These are phyloP conservation scores for Andrena cerasifolii DNA, from an alignment of 1,140 invertebrate genomes.

Conservation along the genomic window DNA sequence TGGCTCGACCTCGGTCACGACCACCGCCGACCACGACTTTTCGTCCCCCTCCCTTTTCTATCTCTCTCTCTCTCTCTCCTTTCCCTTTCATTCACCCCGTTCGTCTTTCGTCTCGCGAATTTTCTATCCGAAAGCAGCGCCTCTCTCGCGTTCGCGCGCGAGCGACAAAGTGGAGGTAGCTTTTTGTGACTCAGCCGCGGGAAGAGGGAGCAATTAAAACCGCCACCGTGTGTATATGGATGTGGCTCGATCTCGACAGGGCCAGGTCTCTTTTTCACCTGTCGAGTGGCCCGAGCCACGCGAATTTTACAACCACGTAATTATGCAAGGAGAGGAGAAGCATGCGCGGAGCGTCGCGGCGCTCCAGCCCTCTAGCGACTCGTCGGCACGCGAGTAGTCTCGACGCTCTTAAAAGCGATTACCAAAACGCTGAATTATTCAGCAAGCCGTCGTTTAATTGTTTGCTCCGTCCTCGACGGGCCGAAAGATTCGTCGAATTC, in stretches of 20 bases:
- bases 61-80: not conserved
- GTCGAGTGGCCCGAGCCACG: slow-evolving; percentile 17
- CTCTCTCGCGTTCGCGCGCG: not conserved
- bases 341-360: not conserved
- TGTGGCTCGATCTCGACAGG: slow-evolving; percentile 14
- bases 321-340: slow-evolving; percentile 28
- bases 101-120: not conserved
- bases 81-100: slow-evolving; percentile 4
- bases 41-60: slow-evolving; percentile 1
- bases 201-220: slow-evolving; percentile 40
- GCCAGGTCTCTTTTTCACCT: slow-evolving; percentile 26
- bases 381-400: not conserved
- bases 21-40: slow-evolving; percentile 2
- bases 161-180: not conserved
- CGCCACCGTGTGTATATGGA: not conserved
- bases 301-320: slow-evolving; percentile 39
- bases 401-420: slow-evolving; percentile 12
- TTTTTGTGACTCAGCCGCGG: not conserved
- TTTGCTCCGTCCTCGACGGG: not conserved
- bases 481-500: not conserved
- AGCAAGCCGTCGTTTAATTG: slow-evolving; percentile 36
- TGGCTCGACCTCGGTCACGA: slow-evolving; percentile 57
- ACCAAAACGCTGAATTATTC: slow-evolving; percentile 42
- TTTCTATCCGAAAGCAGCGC: not conserved
- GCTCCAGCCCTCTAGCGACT: not conserved